Percentiles rank a stretch among this genome's conserved stretches.
phyloP scores from a whole-genome alignment of 1,140 invertebrate species.

The Drosophila azteca region DNA sequence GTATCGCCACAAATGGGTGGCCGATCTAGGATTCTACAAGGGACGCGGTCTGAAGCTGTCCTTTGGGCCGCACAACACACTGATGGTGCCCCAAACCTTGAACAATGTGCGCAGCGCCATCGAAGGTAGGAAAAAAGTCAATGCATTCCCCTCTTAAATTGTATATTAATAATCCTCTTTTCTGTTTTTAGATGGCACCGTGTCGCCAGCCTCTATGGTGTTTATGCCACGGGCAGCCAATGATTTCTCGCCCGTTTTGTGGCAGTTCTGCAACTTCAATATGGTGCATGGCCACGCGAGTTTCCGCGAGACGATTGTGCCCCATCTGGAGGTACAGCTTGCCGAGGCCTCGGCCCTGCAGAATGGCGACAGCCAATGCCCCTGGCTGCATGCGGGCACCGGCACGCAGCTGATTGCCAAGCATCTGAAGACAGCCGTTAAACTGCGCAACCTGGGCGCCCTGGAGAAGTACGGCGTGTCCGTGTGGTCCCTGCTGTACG shows the following conservation, averaged over 20 bases:
- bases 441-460: constrained; percentile 70
- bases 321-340: constrained; percentile 84
- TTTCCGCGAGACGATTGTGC: constrained; percentile 77
- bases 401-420: constrained; percentile 83
- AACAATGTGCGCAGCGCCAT: constrained; percentile 57
- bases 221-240: constrained; percentile 52
- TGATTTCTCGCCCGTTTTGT: constrained; percentile 59
- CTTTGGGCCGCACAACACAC: constrained; percentile 88
- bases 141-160: not conserved
- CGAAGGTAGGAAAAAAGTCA: constrained; percentile 29
- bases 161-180: not conserved
- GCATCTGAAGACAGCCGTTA: constrained; percentile 84
- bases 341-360: constrained; percentile 84
- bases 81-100: constrained; percentile 84
- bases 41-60: constrained; percentile 89
- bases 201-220: constrained; percentile 26
- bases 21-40: constrained; percentile 88
- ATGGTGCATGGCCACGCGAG: constrained; percentile 44
- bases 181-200: constrained; percentile 17
- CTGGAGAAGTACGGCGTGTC: constrained; percentile 84
- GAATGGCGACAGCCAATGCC: constrained; percentile 84
- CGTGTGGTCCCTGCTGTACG: constrained; percentile 92
- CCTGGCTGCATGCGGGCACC: constrained; percentile 78
- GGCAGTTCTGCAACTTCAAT: constrained; percentile 71
- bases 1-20: constrained; percentile 85